Conservation (phyloP, 2,888 invertebrate species). For the Dorcus hopei region DNA sequence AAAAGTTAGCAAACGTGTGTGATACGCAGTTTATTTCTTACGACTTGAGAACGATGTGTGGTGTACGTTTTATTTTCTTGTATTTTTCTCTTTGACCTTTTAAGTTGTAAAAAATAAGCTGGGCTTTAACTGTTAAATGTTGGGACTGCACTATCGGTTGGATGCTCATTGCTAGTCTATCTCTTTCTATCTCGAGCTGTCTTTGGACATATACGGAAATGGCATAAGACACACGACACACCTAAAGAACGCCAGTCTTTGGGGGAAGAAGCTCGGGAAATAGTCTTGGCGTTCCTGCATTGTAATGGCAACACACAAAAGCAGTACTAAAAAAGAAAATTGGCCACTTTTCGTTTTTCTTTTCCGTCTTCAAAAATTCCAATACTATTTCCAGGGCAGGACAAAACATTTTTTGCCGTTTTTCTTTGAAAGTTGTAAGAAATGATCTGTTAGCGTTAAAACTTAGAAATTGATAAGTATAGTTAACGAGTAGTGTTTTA, state of each 20-base stretch:
- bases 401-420: too few species aligned
- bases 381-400: too few species aligned
- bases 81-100: slow-evolving; percentile 5
- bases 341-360: too few species aligned
- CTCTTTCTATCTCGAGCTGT: slow-evolving; percentile 42
- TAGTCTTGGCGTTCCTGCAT: too few species aligned
- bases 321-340: too few species aligned
- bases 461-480: too few species aligned
- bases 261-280: neutral
- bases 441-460: slow-evolving; percentile 10
- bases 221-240: neutral
- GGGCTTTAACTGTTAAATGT: slow-evolving; percentile 46
- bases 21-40: slow-evolving; percentile 33
- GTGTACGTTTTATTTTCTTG: neutral
- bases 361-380: too few species aligned
- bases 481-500: too few species aligned
- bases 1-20: slow-evolving; percentile 36
- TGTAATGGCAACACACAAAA: too few species aligned
- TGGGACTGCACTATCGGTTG: slow-evolving; percentile 39
- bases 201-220: slow-evolving; percentile 33
- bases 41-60: slow-evolving; percentile 11
- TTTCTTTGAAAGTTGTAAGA: slow-evolving; percentile 15
- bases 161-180: slow-evolving; percentile 33
- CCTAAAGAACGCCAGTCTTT: neutral
- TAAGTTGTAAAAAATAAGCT: slow-evolving; percentile 37